Percentiles rank a stretch among this genome's conserved stretches.
These are phyloP conservation scores for Myrmecobius fasciatus DNA, from an alignment of 2,113 vertebrate genomes.

Conservation along the genomic window DNA sequence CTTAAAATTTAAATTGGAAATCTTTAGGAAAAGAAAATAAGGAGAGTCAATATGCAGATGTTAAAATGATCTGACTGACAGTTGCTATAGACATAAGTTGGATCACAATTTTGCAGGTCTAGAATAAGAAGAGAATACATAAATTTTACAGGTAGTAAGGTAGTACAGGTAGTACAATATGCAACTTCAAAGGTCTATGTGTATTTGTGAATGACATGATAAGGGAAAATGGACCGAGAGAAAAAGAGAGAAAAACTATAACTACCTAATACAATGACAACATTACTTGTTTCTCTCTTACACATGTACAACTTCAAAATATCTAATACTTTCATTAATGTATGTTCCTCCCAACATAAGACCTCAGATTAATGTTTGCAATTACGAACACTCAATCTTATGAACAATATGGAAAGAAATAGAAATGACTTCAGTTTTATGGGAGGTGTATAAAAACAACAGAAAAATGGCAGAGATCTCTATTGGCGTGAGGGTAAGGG, in stretches of 20 bases:
- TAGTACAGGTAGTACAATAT: too few relatives aligned
- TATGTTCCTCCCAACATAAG: not conserved
- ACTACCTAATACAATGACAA: not conserved
- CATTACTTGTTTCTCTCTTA: not conserved
- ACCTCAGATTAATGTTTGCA: not conserved
- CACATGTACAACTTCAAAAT: not conserved
- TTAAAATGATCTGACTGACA: not conserved
- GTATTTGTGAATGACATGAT: too few relatives aligned
- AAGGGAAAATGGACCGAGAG: too few relatives aligned
- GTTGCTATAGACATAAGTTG: not conserved
- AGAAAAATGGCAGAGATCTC: not conserved
- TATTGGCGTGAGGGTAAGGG: not conserved
- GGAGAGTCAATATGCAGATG: not conserved
- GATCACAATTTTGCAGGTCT: not conserved
- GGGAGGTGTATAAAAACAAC: not conserved
- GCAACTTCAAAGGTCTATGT: not conserved
- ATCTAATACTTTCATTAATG: not conserved
- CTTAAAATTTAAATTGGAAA: not conserved
- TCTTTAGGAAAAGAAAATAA: not conserved
- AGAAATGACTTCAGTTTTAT: not conserved
- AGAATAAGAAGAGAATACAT: not conserved
- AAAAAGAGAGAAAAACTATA: not conserved
- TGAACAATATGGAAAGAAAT: not conserved
- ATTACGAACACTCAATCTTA: not conserved
- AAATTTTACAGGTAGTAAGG: too few relatives aligned